These are phyloP conservation scores for Tichodroma muraria DNA, from an alignment of 2,113 vertebrate genomes.

Conservation along the genomic window DNA sequence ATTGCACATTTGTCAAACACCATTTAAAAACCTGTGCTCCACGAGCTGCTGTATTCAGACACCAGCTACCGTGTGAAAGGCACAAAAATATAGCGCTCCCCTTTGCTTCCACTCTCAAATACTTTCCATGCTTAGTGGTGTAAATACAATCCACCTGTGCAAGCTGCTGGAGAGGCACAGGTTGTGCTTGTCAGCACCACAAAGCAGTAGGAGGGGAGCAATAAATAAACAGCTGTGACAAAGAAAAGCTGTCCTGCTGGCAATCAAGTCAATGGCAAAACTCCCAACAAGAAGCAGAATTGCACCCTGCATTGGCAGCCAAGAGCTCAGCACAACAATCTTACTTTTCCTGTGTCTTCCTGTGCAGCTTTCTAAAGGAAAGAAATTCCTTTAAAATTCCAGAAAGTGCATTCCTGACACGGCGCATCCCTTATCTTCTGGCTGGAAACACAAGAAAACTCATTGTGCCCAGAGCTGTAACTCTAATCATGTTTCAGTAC, in stretches of 20 bases:
- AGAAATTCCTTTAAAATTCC: neutral
- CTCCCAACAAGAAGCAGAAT: neutral
- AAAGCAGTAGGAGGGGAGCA: neutral
- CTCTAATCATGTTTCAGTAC: neutral
- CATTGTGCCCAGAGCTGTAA: neutral
- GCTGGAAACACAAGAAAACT: neutral
- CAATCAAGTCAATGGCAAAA: neutral
- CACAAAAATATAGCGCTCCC: rapidly evolving
- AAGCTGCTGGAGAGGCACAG: neutral
- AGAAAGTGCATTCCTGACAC: neutral
- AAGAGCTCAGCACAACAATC: neutral
- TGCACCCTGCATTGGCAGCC: neutral
- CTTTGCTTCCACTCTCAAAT: neutral
- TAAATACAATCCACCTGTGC: neutral
- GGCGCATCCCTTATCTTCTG: neutral
- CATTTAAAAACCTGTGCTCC: rapidly evolving
- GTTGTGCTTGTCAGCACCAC: neutral
- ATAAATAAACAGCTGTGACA: neutral
- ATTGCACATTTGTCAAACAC: neutral
- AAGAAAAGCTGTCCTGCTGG: neutral
- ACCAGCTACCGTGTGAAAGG: rapidly evolving
- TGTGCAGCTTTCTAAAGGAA: neutral
- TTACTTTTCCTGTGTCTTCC: neutral
- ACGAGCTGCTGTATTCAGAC: neutral
- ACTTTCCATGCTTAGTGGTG: neutral